phyloP scores from a whole-genome alignment of 2,113 vertebrate species.

The Mustela nigripes region DNA sequence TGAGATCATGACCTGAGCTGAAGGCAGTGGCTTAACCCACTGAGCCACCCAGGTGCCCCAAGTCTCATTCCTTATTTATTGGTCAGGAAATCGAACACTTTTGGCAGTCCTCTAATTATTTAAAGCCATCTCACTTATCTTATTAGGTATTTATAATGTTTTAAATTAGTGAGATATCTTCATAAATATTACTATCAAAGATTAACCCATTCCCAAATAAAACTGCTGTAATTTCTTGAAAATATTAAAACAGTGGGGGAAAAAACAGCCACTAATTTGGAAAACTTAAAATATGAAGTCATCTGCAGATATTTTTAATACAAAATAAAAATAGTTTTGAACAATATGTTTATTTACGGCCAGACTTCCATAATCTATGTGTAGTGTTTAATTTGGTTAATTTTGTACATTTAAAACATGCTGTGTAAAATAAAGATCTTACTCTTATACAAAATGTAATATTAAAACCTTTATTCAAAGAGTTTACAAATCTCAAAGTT shows the following conservation, averaged over 20 bases:
- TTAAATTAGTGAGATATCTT: slow-evolving; percentile 26
- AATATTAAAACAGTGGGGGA: background rate
- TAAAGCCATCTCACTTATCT: slow-evolving; percentile 38
- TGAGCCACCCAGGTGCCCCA: no score
- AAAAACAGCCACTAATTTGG: background rate
- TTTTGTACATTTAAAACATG: background rate
- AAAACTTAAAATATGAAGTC: background rate
- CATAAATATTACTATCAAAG: background rate
- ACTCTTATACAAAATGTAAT: background rate
- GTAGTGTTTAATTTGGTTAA: background rate
- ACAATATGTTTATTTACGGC: background rate
- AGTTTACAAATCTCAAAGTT: background rate
- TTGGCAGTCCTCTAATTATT: slow-evolving; percentile 35
- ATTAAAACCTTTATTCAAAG: background rate
- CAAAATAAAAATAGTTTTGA: background rate
- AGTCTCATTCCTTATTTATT: slow-evolving; percentile 59
- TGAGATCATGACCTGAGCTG: no score
- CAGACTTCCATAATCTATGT: background rate
- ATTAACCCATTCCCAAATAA: background rate
- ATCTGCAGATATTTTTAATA: background rate
- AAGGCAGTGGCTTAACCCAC: no score
- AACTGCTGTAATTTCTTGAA: background rate
- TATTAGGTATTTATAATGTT: slow-evolving; percentile 52
- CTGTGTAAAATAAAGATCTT: background rate
- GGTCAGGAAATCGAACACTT: slow-evolving; percentile 46